phyloP scores from a whole-genome alignment of 2,113 vertebrate species.

The Hemiprocne comata region DNA sequence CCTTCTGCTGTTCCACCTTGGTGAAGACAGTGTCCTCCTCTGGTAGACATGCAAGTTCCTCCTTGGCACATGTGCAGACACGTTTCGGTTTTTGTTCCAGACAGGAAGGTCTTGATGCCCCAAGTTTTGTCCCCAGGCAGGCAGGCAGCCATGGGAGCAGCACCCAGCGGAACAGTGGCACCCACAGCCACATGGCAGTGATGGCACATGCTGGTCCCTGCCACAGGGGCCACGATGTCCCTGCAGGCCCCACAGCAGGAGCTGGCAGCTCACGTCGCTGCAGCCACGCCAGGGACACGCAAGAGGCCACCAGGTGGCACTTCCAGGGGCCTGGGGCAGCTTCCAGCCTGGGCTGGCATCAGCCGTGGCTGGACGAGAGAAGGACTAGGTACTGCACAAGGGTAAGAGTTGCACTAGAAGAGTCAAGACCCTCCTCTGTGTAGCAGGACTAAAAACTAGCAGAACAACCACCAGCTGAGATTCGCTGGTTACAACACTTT shows the following conservation, averaged over 20 bases:
- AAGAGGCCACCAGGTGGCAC: background rate
- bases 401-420: constrained; percentile 43
- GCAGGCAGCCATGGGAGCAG: background rate
- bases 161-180: background rate
- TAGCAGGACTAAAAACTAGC: constrained; percentile 46
- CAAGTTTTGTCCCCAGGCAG: background rate
- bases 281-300: background rate
- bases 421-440: constrained; percentile 63
- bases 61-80: constrained; percentile 33
- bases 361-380: background rate
- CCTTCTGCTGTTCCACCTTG: constrained; percentile 27
- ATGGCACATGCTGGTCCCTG: background rate
- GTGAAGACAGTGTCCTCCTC: constrained; percentile 49
- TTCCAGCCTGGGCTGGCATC: background rate
- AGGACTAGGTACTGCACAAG: background rate
- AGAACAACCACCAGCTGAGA: background rate
- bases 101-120: constrained; percentile 53
- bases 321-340: background rate
- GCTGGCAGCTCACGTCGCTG: background rate
- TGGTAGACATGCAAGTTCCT: constrained; percentile 58
- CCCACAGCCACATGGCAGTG: too few species aligned
- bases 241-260: accelerated
- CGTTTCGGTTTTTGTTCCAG: background rate
- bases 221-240: background rate
- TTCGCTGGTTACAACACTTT: constrained; percentile 46